Percentiles rank a stretch among this genome's conserved stretches.
phyloP scores from a whole-genome alignment of 1,140 invertebrate genomes.

The Pinna nobilis region DNA sequence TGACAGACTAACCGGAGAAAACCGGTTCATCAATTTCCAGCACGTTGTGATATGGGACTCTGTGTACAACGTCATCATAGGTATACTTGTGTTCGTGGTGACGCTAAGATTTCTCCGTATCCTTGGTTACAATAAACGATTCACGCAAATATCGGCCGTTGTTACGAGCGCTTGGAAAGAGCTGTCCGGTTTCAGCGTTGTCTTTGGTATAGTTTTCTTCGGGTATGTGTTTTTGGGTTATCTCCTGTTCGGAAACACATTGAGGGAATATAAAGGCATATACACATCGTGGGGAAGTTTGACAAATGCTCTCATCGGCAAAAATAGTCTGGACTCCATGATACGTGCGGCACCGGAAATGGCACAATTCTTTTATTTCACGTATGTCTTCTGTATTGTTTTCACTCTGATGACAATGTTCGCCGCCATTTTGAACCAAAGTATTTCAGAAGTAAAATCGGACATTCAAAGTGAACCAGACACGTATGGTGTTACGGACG shows the following conservation, averaged over 20 bases:
- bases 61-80: slow-evolving; percentile 36
- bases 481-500: slow-evolving; percentile 49
- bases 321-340: slow-evolving; percentile 83
- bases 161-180: slow-evolving; percentile 40
- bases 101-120: slow-evolving; percentile 46
- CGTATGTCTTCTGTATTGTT: slow-evolving; percentile 85
- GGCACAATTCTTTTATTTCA: slow-evolving; percentile 85
- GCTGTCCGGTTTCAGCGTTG: slow-evolving; percentile 57
- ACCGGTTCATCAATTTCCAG: slow-evolving; percentile 55
- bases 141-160: slow-evolving; percentile 45
- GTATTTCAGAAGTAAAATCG: slow-evolving; percentile 46
- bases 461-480: slow-evolving; percentile 39
- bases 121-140: slow-evolving; percentile 52
- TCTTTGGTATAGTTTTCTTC: slow-evolving; percentile 64
- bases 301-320: slow-evolving; percentile 79
- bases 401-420: slow-evolving; percentile 89
- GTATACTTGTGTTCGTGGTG: slow-evolving; percentile 43
- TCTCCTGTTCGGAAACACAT: slow-evolving; percentile 52
- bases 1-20: slow-evolving; percentile 20
- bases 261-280: slow-evolving; percentile 56
- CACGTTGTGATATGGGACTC: slow-evolving; percentile 53
- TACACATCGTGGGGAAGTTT: slow-evolving; percentile 50
- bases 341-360: slow-evolving; percentile 81
- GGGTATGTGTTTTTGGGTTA: slow-evolving; percentile 57
- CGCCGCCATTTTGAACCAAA: slow-evolving; percentile 87